Percentiles rank a stretch among this genome's conserved stretches.
These are phyloP conservation scores for Isaurus tuberculatus DNA, from an alignment of 92 coral and sea anemone species.

Conservation along the genomic window DNA sequence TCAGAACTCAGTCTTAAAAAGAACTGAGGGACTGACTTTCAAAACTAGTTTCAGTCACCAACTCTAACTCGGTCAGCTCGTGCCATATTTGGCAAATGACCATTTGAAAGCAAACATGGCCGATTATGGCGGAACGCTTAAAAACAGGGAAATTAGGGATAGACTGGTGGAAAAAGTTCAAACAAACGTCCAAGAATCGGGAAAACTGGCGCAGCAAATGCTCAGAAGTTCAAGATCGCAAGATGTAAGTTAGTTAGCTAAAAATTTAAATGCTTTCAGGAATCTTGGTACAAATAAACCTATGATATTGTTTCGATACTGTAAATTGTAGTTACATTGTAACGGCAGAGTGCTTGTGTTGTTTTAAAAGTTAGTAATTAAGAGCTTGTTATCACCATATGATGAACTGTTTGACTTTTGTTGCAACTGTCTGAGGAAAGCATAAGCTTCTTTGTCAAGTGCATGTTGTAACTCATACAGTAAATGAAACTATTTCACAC, in stretches of 20 bases:
- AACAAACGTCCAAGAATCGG: constrained; percentile 74
- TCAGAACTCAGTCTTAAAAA: too few species aligned
- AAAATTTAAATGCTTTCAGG: background rate
- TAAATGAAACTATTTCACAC: too few species aligned
- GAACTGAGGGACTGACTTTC: too few species aligned
- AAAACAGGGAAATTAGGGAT: constrained; percentile 75
- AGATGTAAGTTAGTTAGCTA: constrained; percentile 58
- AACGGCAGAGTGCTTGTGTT: too few species aligned
- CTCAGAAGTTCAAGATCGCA: constrained; percentile 79
- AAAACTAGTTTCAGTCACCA: background rate
- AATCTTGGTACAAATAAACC: too few species aligned
- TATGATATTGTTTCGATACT: too few species aligned
- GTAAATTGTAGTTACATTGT: too few species aligned
- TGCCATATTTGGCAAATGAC: background rate
- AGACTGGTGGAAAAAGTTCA: constrained; percentile 75
- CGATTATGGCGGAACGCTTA: constrained; percentile 36
- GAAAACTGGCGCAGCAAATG: constrained; percentile 80
- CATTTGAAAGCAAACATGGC: constrained; percentile 45
- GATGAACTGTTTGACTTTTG: background rate
- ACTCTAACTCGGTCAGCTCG: background rate
- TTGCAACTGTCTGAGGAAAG: too few species aligned
- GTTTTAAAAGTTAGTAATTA: background rate
- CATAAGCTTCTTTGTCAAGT: too few species aligned
- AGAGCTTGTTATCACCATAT: background rate
- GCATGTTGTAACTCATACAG: too few species aligned